phyloP scores from a whole-genome alignment of 2,113 vertebrate species.

The Phoenicopterus ruber region DNA sequence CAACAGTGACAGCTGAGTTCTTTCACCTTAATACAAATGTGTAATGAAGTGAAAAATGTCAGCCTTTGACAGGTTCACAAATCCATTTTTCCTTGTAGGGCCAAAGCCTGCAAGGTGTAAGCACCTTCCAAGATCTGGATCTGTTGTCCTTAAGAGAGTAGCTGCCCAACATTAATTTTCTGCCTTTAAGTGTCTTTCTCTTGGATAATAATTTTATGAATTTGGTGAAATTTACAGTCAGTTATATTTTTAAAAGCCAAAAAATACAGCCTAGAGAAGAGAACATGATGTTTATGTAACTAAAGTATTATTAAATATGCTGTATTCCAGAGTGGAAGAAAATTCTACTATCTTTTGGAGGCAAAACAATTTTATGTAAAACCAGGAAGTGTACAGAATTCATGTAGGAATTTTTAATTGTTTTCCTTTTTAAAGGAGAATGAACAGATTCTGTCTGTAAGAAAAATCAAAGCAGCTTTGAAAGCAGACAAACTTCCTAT shows the following conservation, averaged over 20 bases:
- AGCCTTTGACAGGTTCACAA: slow-evolving; percentile 21
- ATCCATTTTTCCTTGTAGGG: slow-evolving; percentile 23
- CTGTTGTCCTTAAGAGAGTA: slow-evolving; percentile 38
- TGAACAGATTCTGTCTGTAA: slow-evolving; percentile 36
- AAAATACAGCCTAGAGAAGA: slow-evolving; percentile 44
- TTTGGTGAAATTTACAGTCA: slow-evolving; percentile 24
- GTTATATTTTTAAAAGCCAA: slow-evolving; percentile 56
- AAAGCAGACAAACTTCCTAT: slow-evolving; percentile 49
- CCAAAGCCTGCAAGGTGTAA: slow-evolving; percentile 14
- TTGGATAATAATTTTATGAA: slow-evolving; percentile 37
- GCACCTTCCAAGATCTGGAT: slow-evolving; percentile 38
- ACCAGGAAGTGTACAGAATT: slow-evolving; percentile 18
- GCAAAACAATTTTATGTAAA: slow-evolving; percentile 34
- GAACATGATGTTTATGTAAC: slow-evolving; percentile 33
- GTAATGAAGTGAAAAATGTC: slow-evolving; percentile 37
- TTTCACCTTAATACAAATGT: slow-evolving; percentile 3
- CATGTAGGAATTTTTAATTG: slow-evolving; percentile 32
- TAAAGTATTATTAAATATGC: slow-evolving; percentile 41
- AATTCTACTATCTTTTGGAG: slow-evolving; percentile 38
- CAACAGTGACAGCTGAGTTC: slow-evolving; percentile 12
- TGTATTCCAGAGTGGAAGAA: slow-evolving; percentile 41
- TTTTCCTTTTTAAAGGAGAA: slow-evolving; percentile 49
- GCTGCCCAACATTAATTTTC: slow-evolving; percentile 8
- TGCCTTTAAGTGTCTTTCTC: slow-evolving; percentile 47
- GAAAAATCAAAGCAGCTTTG: slow-evolving; percentile 52